Conservation (phyloP, 2,113 vertebrate species). For the Crotophaga sulcirostris region DNA sequence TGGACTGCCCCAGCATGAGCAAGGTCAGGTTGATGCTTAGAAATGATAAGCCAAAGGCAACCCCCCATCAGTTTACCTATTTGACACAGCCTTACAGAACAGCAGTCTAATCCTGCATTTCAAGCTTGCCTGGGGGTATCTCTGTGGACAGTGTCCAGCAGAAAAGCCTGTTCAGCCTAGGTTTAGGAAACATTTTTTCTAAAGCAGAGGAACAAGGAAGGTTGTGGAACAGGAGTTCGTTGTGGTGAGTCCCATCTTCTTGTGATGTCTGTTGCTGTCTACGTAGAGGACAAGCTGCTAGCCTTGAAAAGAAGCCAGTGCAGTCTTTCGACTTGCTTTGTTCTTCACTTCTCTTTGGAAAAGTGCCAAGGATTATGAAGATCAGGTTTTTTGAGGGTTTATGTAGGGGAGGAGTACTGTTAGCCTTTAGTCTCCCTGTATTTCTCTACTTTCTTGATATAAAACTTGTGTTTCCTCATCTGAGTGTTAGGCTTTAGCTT, state of each 20-base stretch:
- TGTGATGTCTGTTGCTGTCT: fast-evolving
- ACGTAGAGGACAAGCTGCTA: neutral
- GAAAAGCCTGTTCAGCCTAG: neutral
- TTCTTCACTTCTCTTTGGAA: neutral
- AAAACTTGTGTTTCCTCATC: neutral
- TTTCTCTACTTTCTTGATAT: neutral
- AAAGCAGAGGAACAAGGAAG: neutral
- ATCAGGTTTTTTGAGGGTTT: neutral
- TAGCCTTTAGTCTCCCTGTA: neutral
- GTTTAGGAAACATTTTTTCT: neutral
- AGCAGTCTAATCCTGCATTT: neutral
- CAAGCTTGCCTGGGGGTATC: neutral
- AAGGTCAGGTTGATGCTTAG: neutral
- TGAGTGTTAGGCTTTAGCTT: neutral
- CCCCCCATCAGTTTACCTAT: neutral
- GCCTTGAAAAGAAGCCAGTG: neutral
- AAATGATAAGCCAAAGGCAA: neutral
- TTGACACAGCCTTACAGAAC: neutral
- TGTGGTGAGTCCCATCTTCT: neutral
- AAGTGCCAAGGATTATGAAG: neutral
- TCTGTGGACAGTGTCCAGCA: neutral
- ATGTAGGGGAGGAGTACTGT: neutral
- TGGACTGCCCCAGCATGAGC: neutral
- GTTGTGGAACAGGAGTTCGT: neutral
- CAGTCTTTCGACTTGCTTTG: neutral